phyloP scores from a whole-genome alignment of 2,797 vertebrate species.

The Phaenicophaeus curvirostris region DNA sequence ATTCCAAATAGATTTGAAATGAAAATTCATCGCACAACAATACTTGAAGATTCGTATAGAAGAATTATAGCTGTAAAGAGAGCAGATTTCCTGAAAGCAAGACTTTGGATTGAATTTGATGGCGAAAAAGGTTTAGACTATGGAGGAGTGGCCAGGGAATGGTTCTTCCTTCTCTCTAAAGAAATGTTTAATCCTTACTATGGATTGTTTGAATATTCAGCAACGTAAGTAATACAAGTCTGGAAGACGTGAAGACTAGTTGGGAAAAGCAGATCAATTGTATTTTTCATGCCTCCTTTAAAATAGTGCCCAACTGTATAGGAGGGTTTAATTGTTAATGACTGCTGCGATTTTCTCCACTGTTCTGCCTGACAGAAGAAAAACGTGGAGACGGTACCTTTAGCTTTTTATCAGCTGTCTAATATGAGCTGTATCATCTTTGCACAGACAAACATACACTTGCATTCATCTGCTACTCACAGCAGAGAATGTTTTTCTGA shows the following conservation, averaged over 20 bases:
- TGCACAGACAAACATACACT: background rate
- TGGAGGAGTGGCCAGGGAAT: slow-evolving; percentile 93
- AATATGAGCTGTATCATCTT: background rate
- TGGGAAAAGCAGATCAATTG: background rate
- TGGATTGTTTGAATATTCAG: slow-evolving; percentile 96
- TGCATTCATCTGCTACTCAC: background rate
- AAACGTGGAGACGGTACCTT: background rate
- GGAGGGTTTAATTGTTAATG: background rate
- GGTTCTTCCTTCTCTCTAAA: slow-evolving; percentile 98
- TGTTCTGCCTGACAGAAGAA: background rate
- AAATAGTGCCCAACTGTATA: background rate
- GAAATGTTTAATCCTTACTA: slow-evolving; percentile 99
- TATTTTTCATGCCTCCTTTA: background rate
- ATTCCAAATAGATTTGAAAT: slow-evolving; percentile 97
- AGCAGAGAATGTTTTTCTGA: background rate
- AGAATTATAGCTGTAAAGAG: slow-evolving; percentile 91
- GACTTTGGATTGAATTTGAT: slow-evolving; percentile 97
- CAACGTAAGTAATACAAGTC: slow-evolving; percentile 86
- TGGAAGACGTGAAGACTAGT: background rate
- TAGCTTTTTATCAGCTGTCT: background rate
- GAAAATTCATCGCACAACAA: slow-evolving; percentile 87
- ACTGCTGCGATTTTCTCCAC: background rate
- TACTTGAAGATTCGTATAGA: slow-evolving; percentile 95
- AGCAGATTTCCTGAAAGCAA: slow-evolving; percentile 91
- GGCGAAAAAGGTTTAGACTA: slow-evolving; percentile 96